These are phyloP conservation scores for Halictus quadricinctus DNA, from an alignment of 2,888 invertebrate species.

Conservation along the genomic window DNA sequence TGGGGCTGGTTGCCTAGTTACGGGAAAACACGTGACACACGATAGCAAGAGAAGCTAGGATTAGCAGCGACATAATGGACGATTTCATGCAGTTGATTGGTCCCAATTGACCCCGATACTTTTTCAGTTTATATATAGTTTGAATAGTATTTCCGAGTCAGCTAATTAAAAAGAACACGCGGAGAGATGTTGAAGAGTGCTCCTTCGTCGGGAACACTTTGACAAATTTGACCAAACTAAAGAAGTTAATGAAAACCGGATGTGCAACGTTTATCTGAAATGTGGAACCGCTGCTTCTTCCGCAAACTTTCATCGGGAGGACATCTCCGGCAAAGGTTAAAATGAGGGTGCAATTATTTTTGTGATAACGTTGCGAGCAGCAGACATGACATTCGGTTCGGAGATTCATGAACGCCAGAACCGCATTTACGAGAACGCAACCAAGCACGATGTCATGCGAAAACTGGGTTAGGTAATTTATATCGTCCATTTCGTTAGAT, in stretches of 20 bases:
- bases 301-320: background rate
- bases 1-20: background rate
- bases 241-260: background rate
- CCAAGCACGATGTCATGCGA: constrained; percentile 13
- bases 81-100: background rate
- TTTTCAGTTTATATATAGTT: background rate
- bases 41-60: background rate
- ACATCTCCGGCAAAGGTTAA: background rate
- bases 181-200: background rate
- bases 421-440: constrained; percentile 15
- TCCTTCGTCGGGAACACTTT: background rate
- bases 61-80: background rate
- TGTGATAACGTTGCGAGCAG: constrained; percentile 8
- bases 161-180: background rate
- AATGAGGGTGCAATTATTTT: constrained; percentile 2
- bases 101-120: background rate
- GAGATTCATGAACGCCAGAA: constrained; percentile 4
- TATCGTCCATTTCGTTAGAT: constrained; percentile 39
- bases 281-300: background rate
- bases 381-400: background rate
- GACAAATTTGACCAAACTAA: background rate
- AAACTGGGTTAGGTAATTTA: constrained; percentile 46
- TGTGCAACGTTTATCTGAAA: background rate
- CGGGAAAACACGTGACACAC: background rate
- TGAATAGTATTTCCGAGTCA: background rate